Evolutionary conservation across 2,888 invertebrate species (phyloP), one percentile per base, ranked within the genome.

Genomic region (Orgyia antiqua): DNA sequence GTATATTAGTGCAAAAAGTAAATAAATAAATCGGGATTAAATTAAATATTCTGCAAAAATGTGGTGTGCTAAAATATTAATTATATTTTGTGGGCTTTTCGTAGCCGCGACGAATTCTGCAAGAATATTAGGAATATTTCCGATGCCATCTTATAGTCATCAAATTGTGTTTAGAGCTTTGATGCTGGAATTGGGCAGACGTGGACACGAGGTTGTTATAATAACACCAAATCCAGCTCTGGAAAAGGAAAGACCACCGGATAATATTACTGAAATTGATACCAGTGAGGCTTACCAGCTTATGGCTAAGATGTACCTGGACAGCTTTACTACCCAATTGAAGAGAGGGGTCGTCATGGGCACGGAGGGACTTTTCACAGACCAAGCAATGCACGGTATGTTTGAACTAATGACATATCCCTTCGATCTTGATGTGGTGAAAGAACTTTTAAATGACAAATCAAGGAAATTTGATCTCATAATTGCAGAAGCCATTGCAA

Each of bases 161-260:
- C n/a, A n/a, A n/a, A n/a, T n/a, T n/a, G n/a, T n/a, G n/a, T n/a
- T n/a, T 25, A 54, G 61, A 15, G 53, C 65, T 1, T 33, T 80
- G 1, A 60, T 66, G 17, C 44, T 58, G 8, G 69, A 68, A 15
- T 41, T 84, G 17, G 63, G 59, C 0, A 49, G 43, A 21, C 55
- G 69, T 3, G 82, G 80, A 1, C 79, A 84, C 21, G 58, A 82
- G 26, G 21, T 83, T 0, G 57, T 66, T 0, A 42, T 77, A 1
- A 31, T 75, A 4, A 74, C 80, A 0, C 39, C 80, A 4, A 30
- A 74, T 29, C 74, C 75, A 1, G 47, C 39, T 3, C 51, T 50
- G 6, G 28, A 43, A 1, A 46, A 55, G 15, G 29, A 29, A 3
- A 29, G 33, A 12, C 27, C 35, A 2, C 33, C 23, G 1, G 40